Evolutionary conservation across 1,140 invertebrate species (phyloP).

Genomic region (Notospermus geniculatus): DNA sequence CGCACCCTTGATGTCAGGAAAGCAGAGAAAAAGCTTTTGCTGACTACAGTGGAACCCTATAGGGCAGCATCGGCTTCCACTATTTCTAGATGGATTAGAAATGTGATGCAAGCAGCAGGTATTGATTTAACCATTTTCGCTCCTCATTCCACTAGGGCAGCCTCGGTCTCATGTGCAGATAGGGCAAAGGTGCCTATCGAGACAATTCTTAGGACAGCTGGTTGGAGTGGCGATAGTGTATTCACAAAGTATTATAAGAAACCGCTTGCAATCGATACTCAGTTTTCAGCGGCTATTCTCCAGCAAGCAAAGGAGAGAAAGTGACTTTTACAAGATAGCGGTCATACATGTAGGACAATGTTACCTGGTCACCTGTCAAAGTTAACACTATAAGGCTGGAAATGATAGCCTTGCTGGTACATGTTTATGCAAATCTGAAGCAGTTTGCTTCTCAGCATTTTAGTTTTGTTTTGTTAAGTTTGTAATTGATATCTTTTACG

Average conservation of each 20-base stretch:
- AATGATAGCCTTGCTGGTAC: too few species aligned
- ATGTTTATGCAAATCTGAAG: too few species aligned
- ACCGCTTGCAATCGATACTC: too few species aligned
- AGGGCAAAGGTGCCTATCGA: constrained; percentile 2
- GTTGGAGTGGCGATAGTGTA: constrained; percentile 4
- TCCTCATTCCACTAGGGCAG: constrained; percentile 16
- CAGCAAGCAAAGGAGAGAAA: too few species aligned
- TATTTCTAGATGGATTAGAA: constrained; percentile 18
- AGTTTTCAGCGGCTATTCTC: too few species aligned
- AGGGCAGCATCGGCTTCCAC: constrained; percentile 4
- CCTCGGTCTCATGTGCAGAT: constrained; percentile 13
- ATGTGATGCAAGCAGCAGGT: constrained; percentile 4
- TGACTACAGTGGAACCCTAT: constrained; percentile 15
- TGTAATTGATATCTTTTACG: too few species aligned
- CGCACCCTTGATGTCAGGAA: constrained; percentile 1
- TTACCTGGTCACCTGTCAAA: too few species aligned
- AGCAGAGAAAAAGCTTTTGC: constrained; percentile 3
- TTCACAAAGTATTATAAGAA: constrained; percentile 18
- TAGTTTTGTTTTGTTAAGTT: too few species aligned
- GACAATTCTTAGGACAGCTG: constrained; percentile 13
- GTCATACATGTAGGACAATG: too few species aligned
- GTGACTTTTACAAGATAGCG: too few species aligned
- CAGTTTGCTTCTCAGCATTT: too few species aligned
- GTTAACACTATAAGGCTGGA: too few species aligned
- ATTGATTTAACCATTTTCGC: constrained; percentile 16